A percentile compares a stretch with the other conserved stretches of the same genome.
phyloP scores from a whole-genome alignment of 2,113 vertebrate genomes.

The Uria lomvia region DNA sequence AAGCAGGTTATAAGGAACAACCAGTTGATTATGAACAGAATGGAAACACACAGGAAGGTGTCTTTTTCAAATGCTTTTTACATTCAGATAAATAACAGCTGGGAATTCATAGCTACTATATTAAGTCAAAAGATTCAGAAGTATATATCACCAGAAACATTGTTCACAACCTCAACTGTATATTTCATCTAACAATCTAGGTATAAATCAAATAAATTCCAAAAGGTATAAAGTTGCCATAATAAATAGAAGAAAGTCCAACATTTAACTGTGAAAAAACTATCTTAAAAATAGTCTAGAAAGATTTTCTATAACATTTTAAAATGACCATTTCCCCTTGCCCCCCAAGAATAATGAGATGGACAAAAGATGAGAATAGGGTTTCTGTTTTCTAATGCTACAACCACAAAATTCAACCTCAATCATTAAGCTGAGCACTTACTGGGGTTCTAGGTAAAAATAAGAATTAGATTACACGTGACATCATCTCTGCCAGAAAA shows the following conservation, averaged over 20 bases:
- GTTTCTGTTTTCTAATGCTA: neutral
- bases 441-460: neutral
- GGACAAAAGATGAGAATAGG: neutral
- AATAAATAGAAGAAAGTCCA: neutral
- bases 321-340: neutral
- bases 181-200: neutral
- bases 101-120: neutral
- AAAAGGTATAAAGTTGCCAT: neutral
- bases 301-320: neutral
- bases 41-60: neutral
- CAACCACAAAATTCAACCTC: neutral
- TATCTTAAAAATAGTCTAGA: neutral
- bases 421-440: neutral
- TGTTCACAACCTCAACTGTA: neutral
- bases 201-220: neutral
- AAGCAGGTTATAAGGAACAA: neutral
- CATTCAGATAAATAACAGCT: neutral
- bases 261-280: neutral
- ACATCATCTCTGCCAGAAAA: neutral
- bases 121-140: neutral
- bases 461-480: neutral
- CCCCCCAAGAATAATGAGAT: neutral
- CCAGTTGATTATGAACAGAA: neutral
- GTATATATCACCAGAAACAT: neutral
- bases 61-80: neutral